Conservation (phyloP, 37 sponge, comb jelly and placozoan genomes). For the Halichondria panicea region DNA sequence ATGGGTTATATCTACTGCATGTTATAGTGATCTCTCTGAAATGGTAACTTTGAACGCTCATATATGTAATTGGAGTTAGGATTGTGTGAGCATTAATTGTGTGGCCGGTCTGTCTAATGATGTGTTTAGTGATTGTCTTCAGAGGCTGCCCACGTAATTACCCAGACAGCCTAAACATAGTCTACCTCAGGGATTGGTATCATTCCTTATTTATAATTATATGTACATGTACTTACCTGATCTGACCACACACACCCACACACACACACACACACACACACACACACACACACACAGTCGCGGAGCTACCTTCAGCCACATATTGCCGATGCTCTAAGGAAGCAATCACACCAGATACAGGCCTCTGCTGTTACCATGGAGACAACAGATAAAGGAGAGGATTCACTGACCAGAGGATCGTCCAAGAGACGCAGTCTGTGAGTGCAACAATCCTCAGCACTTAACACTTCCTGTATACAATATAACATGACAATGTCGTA, state of each 20-base stretch:
- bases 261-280: neutral
- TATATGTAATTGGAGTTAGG: neutral
- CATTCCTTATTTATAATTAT: too few relatives aligned
- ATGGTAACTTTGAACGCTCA: neutral
- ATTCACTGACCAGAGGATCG: conserved; percentile 2
- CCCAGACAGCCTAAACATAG: too few relatives aligned
- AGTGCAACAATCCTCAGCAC: conserved; percentile 2
- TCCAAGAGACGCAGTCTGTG: conserved; percentile 27
- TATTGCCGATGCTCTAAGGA: neutral
- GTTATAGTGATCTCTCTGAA: neutral
- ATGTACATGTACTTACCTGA: neutral
- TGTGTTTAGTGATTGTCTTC: too few relatives aligned
- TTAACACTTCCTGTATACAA: too few relatives aligned
- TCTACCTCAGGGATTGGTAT: too few relatives aligned
- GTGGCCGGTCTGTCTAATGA: too few relatives aligned
- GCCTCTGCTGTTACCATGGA: neutral
- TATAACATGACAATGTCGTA: too few relatives aligned
- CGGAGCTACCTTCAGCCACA: neutral
- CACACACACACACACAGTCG: neutral
- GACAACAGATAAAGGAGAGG: neutral
- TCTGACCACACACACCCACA: neutral
- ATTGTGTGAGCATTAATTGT: too few relatives aligned
- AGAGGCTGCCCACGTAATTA: too few relatives aligned
- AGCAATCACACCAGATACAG: neutral
- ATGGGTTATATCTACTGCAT: neutral